These are phyloP conservation scores for Zoanthus sansibaricus DNA, from an alignment of 92 coral and sea anemone species.

Conservation along the genomic window DNA sequence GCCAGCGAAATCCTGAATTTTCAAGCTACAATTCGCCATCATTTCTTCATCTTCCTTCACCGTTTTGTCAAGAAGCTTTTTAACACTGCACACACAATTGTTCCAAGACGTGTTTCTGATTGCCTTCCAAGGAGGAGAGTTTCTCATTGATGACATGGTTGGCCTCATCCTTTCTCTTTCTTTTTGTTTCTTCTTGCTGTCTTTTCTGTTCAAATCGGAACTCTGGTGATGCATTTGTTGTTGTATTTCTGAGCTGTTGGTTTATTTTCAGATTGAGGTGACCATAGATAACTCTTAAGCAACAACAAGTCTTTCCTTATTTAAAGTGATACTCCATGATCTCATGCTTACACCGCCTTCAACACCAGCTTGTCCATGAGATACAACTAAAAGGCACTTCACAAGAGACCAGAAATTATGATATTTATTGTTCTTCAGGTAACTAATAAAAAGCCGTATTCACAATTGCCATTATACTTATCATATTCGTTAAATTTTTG, in stretches of 20 bases:
- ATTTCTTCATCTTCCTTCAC: slow-evolving; percentile 64
- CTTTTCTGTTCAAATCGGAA: slow-evolving; percentile 44
- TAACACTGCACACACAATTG: background rate
- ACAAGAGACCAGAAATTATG: slow-evolving; percentile 65
- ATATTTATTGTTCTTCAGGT: slow-evolving; percentile 36
- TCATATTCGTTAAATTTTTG: slow-evolving; percentile 59
- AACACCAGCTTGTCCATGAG: slow-evolving; percentile 83
- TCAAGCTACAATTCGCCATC: too few species aligned
- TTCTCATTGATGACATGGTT: slow-evolving; percentile 63
- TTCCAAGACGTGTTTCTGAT: slow-evolving; percentile 43
- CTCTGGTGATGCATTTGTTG: slow-evolving; percentile 63
- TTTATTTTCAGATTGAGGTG: slow-evolving; percentile 67
- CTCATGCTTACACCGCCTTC: slow-evolving; percentile 78
- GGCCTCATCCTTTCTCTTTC: slow-evolving; percentile 54
- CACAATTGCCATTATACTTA: slow-evolving; percentile 52
- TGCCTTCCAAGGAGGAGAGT: slow-evolving; percentile 50
- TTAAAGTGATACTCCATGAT: slow-evolving; percentile 71
- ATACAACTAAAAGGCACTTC: slow-evolving; percentile 68
- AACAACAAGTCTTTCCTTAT: slow-evolving; percentile 69
- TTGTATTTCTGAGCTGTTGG: slow-evolving; percentile 76
- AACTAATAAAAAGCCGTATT: slow-evolving; percentile 60
- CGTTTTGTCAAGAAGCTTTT: slow-evolving; percentile 16
- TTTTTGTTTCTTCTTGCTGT: slow-evolving; percentile 48
- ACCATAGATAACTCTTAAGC: slow-evolving; percentile 71
- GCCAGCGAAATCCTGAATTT: too few species aligned